Evolutionary conservation across 2,113 vertebrate species (phyloP).

Genomic region (Procapra przewalskii): DNA sequence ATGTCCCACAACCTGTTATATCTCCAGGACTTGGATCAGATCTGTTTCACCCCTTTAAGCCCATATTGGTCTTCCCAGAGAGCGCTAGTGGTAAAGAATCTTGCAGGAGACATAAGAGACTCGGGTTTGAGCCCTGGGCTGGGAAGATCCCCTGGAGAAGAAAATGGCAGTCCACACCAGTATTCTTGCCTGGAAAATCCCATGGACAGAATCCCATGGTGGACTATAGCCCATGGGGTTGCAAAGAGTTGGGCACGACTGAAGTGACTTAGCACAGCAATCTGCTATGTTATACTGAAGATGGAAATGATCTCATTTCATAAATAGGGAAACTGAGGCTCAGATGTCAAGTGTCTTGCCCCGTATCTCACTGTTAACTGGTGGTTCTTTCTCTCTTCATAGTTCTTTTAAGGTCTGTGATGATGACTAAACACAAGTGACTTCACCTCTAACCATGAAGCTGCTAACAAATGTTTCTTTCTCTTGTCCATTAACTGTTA

Average conservation of each 20-base stretch:
- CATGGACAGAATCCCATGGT: not conserved
- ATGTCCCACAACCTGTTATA: rapidly evolving
- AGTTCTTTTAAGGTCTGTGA: not conserved
- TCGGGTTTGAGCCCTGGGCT: not conserved
- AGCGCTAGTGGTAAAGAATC: not conserved
- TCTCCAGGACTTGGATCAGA: rapidly evolving
- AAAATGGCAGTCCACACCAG: not conserved
- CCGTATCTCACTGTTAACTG: not conserved
- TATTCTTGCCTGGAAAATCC: not conserved
- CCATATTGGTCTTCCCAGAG: not conserved
- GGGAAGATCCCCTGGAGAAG: not conserved
- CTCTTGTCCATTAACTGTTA: not conserved
- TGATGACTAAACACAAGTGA: not conserved
- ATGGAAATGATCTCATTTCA: not conserved
- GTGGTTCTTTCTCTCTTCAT: not conserved
- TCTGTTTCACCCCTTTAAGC: not conserved
- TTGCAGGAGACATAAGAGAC: not conserved
- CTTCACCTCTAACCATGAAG: not conserved
- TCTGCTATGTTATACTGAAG: not conserved
- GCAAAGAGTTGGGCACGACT: not conserved
- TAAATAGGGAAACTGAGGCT: not conserved
- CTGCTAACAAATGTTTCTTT: not conserved
- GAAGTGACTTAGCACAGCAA: not conserved
- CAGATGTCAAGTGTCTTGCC: not conserved
- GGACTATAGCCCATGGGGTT: not conserved